Evolutionary conservation across 1,140 invertebrate species (phyloP).

Genomic region (Anastrepha obliqua): DNA sequence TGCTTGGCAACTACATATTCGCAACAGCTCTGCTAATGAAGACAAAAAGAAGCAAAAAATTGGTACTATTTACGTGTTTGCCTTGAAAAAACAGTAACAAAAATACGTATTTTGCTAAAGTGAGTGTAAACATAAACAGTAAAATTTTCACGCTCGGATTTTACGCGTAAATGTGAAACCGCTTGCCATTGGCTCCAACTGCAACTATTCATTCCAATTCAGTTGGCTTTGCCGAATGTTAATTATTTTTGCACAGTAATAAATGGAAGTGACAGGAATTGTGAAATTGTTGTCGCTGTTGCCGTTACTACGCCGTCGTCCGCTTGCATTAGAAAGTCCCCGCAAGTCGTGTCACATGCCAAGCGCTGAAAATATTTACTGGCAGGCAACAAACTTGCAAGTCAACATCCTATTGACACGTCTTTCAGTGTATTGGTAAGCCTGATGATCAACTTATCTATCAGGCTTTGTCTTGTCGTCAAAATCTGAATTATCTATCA

Average conservation of each 20-base stretch:
- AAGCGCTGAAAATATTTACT: too few species aligned
- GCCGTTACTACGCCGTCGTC: background rate
- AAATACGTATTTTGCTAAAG: background rate
- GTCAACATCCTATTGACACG: background rate
- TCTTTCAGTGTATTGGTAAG: conserved; percentile 5
- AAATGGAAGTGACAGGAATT: conserved; percentile 19
- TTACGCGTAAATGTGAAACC: background rate
- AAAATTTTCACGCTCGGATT: background rate
- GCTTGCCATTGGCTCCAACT: background rate
- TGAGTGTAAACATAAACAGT: background rate
- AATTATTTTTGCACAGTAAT: conserved; percentile 2
- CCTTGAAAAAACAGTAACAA: conserved; percentile 21
- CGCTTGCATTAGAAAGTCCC: background rate
- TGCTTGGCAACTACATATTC: background rate
- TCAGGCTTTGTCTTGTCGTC: background rate
- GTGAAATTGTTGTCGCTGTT: background rate
- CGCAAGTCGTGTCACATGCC: too few species aligned
- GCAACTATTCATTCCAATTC: background rate
- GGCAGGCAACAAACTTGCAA: background rate
- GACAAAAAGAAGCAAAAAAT: background rate
- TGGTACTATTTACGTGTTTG: background rate
- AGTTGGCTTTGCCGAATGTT: background rate
- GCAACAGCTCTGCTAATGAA: conserved; percentile 6
- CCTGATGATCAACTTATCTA: background rate
- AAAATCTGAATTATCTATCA: background rate